Conservation (phyloP, 1,140 invertebrate genomes). For the Neoseiulus cucumeris region DNA sequence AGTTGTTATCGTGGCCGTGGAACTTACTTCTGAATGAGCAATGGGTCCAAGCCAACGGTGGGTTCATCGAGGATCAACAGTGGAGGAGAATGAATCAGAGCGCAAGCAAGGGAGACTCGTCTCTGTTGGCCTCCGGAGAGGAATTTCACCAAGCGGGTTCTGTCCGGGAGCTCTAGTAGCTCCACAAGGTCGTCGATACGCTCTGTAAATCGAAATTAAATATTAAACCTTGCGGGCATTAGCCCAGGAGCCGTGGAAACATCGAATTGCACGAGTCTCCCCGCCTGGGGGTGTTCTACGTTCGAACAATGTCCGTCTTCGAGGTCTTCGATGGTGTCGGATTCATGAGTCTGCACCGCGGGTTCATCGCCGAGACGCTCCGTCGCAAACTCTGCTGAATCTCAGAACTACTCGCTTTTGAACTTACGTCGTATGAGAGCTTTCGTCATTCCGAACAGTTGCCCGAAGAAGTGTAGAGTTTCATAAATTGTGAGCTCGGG, state of each 20-base stretch:
- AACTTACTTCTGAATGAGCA: conserved; percentile 30
- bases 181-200: conserved; percentile 32
- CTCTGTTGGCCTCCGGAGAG: conserved; percentile 73
- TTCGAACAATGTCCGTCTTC: too few species aligned
- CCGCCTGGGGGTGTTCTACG: too few species aligned
- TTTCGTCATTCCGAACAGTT: conserved; percentile 24
- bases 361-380: too few species aligned
- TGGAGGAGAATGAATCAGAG: conserved; percentile 76
- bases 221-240: background rate
- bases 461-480: conserved; percentile 26
- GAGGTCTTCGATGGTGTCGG: too few species aligned
- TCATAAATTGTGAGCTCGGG: conserved; percentile 22
- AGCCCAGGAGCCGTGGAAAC: too few species aligned
- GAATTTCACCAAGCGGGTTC: conserved; percentile 16
- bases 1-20: too few species aligned
- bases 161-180: too few species aligned
- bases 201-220: conserved; percentile 29
- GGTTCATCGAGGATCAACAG: conserved; percentile 82
- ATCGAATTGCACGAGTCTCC: too few species aligned
- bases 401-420: too few species aligned
- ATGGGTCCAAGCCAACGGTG: conserved; percentile 73
- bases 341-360: too few species aligned
- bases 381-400: too few species aligned
- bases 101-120: conserved; percentile 72
- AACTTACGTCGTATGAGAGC: too few species aligned